Conservation (phyloP, 2,888 invertebrate species). For the Lagria hirta region DNA sequence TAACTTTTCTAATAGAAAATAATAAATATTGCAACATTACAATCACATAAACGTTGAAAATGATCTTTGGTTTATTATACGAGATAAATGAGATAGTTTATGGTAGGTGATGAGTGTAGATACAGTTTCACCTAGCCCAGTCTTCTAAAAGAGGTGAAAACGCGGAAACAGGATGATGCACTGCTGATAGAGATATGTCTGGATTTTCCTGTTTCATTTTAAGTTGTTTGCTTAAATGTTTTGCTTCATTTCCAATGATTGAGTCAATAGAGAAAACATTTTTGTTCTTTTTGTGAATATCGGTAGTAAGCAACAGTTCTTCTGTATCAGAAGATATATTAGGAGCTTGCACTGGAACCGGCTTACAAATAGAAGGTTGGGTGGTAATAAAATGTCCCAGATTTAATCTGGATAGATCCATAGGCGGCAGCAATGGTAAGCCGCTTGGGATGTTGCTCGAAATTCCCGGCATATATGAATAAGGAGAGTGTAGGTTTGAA, state of each 20-base stretch:
- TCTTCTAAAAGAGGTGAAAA: constrained; percentile 71
- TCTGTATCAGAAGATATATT: constrained; percentile 45
- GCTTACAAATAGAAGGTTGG: constrained; percentile 56
- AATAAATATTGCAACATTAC: constrained; percentile 48
- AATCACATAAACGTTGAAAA: constrained; percentile 45
- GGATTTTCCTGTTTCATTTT: constrained; percentile 40
- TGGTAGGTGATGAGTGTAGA: constrained; percentile 7
- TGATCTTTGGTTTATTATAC: constrained; percentile 42
- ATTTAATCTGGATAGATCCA: constrained; percentile 62
- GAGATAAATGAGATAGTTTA: constrained; percentile 19
- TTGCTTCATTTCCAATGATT: constrained; percentile 56
- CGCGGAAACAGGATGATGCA: constrained; percentile 62
- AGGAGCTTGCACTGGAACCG: constrained; percentile 51
- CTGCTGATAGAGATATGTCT: constrained; percentile 43
- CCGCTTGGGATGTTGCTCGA: constrained; percentile 60
- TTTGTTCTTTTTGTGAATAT: constrained; percentile 57
- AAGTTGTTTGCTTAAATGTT: constrained; percentile 35
- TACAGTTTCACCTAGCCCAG: constrained; percentile 67
- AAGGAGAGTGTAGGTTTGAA: constrained; percentile 51
- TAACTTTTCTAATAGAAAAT: constrained; percentile 12
- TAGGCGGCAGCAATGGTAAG: constrained; percentile 61
- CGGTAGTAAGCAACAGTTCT: constrained; percentile 42
- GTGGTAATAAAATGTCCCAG: constrained; percentile 54
- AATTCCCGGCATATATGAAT: constrained; percentile 58
- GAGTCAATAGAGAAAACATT: constrained; percentile 67